phyloP scores from a whole-genome alignment of 1,140 invertebrate genomes.

The Acyrthosiphon pisum region DNA sequence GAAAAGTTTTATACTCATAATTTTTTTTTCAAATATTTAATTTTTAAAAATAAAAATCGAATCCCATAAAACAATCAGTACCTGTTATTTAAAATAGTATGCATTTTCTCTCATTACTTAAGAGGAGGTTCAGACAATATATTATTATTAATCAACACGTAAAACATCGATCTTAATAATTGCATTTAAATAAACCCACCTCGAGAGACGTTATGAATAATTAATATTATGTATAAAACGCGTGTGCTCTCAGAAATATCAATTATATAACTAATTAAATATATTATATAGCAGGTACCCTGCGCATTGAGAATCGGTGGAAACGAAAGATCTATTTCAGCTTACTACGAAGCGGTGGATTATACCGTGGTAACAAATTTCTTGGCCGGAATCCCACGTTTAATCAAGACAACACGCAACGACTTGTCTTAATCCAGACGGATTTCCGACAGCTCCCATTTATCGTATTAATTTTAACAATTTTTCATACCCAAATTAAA shows the following conservation, averaged over 20 bases:
- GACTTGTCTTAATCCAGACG: background rate
- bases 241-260: background rate
- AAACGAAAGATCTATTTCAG: background rate
- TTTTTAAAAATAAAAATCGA: too few relatives aligned
- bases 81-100: background rate
- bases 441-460: background rate
- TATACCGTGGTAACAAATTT: background rate
- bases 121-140: background rate
- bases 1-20: too few relatives aligned
- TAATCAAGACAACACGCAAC: background rate
- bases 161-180: background rate
- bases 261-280: background rate
- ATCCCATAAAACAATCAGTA: background rate
- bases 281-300: too few relatives aligned
- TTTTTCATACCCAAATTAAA: slow-evolving; percentile 31
- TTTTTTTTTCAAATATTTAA: too few relatives aligned
- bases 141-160: background rate
- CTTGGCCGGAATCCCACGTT: background rate
- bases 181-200: background rate
- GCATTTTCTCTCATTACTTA: background rate
- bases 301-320: background rate
- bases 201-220: background rate
- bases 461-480: slow-evolving; percentile 28
- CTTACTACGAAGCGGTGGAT: background rate
- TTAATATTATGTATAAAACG: background rate